Percentiles rank a stretch among this genome's conserved stretches.
Evolutionary conservation across 2,113 vertebrate genomes (phyloP).

Genomic region (Sclerurus mexicanus): DNA sequence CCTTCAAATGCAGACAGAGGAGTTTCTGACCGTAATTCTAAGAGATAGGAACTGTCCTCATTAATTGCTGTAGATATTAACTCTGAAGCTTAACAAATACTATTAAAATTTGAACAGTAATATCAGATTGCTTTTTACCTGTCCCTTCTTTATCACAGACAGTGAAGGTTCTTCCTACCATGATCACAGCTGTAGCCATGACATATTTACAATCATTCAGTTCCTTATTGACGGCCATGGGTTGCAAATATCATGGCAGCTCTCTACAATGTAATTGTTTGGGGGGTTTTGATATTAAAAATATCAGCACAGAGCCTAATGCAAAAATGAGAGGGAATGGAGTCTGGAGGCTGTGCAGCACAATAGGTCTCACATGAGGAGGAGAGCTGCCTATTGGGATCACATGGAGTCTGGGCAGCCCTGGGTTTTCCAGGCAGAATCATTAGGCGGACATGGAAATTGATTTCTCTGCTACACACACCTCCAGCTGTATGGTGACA

Average conservation of each 20-base stretch:
- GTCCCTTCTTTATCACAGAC: not conserved
- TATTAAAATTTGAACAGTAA: not conserved
- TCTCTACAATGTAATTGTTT: not conserved
- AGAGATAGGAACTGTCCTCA: not conserved
- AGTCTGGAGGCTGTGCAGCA: not conserved
- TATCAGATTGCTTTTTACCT: not conserved
- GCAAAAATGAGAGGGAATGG: not conserved
- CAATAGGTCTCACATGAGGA: not conserved
- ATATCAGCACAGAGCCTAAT: not conserved
- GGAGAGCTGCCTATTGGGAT: not conserved
- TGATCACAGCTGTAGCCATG: not conserved
- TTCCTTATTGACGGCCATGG: not conserved
- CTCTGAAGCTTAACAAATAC: slow-evolving; percentile 13
- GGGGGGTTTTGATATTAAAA: not conserved
- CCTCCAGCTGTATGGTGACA: not conserved
- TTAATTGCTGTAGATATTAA: not conserved
- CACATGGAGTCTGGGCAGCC: not conserved
- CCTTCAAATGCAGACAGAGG: not conserved
- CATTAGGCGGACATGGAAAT: not conserved
- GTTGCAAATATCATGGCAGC: not conserved
- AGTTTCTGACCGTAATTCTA: not conserved
- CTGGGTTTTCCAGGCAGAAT: not conserved
- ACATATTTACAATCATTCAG: not conserved
- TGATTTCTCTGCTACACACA: rapidly evolving
- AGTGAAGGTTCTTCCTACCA: not conserved